Evolutionary conservation across 2,888 invertebrate species (phyloP).

Genomic region (Cryptophagus acutangulus): DNA sequence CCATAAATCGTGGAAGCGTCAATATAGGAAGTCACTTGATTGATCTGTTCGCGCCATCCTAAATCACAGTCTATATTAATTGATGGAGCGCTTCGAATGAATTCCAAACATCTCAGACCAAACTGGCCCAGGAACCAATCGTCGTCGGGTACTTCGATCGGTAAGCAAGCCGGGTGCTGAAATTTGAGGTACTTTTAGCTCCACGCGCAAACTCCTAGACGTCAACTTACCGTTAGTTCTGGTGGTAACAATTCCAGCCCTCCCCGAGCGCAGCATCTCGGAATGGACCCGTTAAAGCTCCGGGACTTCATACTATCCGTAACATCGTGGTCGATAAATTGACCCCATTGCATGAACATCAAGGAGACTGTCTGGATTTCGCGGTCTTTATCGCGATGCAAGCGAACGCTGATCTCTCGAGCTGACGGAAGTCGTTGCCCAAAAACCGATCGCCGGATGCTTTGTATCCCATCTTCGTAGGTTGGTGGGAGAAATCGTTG

Average conservation of each 20-base stretch:
- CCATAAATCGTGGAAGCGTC: conserved; percentile 82
- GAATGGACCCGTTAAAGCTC: conserved; percentile 73
- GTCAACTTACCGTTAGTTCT: conserved; percentile 56
- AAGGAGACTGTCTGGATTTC: conserved; percentile 67
- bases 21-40: conserved; percentile 76
- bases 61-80: conserved; percentile 74
- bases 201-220: not conserved
- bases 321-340: conserved; percentile 84
- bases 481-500: conserved; percentile 74
- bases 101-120: conserved; percentile 74
- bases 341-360: conserved; percentile 88
- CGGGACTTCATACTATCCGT: conserved; percentile 72
- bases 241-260: conserved; percentile 58
- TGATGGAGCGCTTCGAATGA: conserved; percentile 75
- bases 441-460: conserved; percentile 55
- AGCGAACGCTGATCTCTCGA: conserved; percentile 64
- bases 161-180: conserved; percentile 81
- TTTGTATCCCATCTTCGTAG: conserved; percentile 72
- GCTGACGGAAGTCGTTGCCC: conserved; percentile 67
- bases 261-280: conserved; percentile 66
- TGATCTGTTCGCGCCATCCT: conserved; percentile 80
- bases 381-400: conserved; percentile 61
- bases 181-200: conserved; percentile 26
- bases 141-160: conserved; percentile 66
- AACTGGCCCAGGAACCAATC: conserved; percentile 70